phyloP scores from a whole-genome alignment of 1,140 invertebrate genomes.

The Brachystomella parvula region DNA sequence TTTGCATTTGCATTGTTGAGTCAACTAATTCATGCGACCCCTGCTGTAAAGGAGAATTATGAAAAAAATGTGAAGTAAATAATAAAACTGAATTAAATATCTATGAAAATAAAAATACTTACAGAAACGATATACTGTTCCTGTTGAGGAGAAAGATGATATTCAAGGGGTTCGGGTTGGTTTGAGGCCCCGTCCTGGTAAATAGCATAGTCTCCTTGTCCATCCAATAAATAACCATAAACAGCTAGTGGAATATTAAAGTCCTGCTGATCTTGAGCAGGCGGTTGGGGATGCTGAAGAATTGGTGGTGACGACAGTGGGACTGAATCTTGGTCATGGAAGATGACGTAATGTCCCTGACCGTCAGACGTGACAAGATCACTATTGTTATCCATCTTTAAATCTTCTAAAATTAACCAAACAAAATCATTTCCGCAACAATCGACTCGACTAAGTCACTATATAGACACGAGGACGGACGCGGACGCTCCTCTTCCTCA shows the following conservation, averaged over 20 bases:
- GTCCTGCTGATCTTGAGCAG: too few species aligned
- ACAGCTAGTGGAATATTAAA: too few species aligned
- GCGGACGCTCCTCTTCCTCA: too few species aligned
- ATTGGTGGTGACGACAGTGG: background rate
- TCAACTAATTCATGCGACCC: too few species aligned
- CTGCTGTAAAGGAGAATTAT: background rate
- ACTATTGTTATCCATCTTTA: background rate
- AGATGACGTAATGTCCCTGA: background rate
- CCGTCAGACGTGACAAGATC: background rate
- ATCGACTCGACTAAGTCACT: too few species aligned
- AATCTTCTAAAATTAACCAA: background rate
- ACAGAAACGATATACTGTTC: background rate
- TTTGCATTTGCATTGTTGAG: background rate
- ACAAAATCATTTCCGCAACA: too few species aligned
- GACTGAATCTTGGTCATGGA: background rate
- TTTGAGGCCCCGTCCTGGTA: too few species aligned
- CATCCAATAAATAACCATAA: too few species aligned
- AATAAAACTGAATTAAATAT: background rate
- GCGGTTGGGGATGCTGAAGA: background rate
- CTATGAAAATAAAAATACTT: background rate
- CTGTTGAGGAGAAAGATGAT: background rate
- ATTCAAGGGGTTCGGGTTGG: too few species aligned
- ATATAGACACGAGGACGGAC: too few species aligned
- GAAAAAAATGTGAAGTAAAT: background rate
- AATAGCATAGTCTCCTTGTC: too few species aligned